These are phyloP conservation scores for Disparrhopalites patrizii DNA, from an alignment of 2,888 invertebrate genomes.

Conservation along the genomic window DNA sequence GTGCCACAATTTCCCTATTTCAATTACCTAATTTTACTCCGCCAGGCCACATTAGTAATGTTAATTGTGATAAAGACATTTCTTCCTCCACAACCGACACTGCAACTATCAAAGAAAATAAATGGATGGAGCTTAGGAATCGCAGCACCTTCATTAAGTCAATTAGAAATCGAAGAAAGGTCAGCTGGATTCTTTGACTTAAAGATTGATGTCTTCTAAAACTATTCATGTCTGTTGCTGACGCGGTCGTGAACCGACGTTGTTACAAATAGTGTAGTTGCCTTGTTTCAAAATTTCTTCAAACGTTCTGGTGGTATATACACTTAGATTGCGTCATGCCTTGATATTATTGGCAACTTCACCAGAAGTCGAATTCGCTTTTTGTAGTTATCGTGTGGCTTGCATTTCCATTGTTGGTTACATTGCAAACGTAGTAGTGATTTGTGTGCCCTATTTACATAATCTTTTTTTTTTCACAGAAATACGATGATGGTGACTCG, in stretches of 20 bases:
- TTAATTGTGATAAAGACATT: slow-evolving; percentile 10
- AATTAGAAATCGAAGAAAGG: slow-evolving; percentile 25
- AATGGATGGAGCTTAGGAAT: slow-evolving; percentile 22
- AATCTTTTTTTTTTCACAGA: slow-evolving; percentile 5
- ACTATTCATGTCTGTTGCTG: slow-evolving; percentile 2
- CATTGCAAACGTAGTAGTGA: too few species aligned
- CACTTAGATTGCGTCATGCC: neutral
- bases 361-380: neutral
- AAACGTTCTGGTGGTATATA: neutral
- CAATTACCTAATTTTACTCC: slow-evolving; percentile 26
- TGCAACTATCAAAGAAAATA: slow-evolving; percentile 17
- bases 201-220: too few species aligned
- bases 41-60: neutral
- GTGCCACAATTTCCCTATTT: slow-evolving; percentile 13
- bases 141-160: neutral
- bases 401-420: too few species aligned
- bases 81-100: slow-evolving; percentile 9
- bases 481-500: slow-evolving; percentile 11
- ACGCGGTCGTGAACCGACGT: neutral
- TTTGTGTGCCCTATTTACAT: too few species aligned
- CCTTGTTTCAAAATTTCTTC: slow-evolving; percentile 6
- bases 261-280: neutral
- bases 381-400: too few species aligned
- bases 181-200: slow-evolving; percentile 15
- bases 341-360: neutral